A percentile compares a stretch with the other conserved stretches of the same genome.
phyloP scores from a whole-genome alignment of 1,140 invertebrate genomes.

The Manduca sexta region DNA sequence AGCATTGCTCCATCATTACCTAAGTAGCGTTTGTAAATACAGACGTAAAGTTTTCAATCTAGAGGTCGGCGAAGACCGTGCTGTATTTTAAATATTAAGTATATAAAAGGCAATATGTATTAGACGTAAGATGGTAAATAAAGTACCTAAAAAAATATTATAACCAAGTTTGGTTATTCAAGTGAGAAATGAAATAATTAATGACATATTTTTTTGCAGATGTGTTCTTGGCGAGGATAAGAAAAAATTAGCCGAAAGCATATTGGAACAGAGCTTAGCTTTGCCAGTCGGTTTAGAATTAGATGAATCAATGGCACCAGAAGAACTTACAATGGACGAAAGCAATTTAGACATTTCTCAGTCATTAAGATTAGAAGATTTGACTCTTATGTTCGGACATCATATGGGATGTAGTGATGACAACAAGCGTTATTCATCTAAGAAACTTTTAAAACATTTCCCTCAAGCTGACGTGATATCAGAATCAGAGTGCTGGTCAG shows the following conservation, averaged over 20 bases:
- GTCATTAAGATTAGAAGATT: conserved; percentile 60
- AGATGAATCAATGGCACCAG: conserved; percentile 61
- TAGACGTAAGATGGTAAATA: too few species aligned
- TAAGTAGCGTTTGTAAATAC: too few species aligned
- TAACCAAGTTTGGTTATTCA: too few species aligned
- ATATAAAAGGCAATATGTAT: too few species aligned
- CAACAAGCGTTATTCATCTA: conserved; percentile 25
- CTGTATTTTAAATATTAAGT: too few species aligned
- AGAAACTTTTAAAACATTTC: conserved; percentile 34
- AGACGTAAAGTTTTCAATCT: too few species aligned
- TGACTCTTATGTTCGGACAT: conserved; percentile 68
- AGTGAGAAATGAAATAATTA: background rate
- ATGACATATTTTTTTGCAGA: conserved; percentile 30
- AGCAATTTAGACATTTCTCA: conserved; percentile 63
- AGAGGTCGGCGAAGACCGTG: too few species aligned
- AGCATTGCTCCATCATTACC: too few species aligned
- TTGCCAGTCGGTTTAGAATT: conserved; percentile 62
- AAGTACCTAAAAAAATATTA: too few species aligned
- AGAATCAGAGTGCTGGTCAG: conserved; percentile 89
- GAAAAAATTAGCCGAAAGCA: conserved; percentile 66
- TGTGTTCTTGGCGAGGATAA: conserved; percentile 70
- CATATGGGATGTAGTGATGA: conserved; percentile 53
- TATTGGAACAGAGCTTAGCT: conserved; percentile 67
- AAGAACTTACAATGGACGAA: conserved; percentile 61
- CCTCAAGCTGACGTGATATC: conserved; percentile 73